A percentile compares a stretch with the other conserved stretches of the same genome.
Conservation (phyloP, 2,113 vertebrate species). For the Phoxinus phoxinus region DNA sequence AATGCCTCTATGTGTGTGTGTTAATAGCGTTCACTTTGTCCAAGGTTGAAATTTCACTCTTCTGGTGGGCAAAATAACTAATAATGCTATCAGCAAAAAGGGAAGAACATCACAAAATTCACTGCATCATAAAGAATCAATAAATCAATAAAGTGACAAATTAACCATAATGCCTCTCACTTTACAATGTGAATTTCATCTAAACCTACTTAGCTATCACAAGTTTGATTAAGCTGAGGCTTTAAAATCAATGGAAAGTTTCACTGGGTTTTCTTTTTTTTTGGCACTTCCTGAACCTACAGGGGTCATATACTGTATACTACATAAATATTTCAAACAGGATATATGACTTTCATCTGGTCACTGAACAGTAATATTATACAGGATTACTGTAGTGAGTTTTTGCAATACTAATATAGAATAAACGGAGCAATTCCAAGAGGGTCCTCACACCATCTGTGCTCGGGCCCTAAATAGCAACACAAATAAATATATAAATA, state of each 20-base stretch:
- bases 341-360: background rate
- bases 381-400: background rate
- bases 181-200: background rate
- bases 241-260: background rate
- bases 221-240: background rate
- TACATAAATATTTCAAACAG: background rate
- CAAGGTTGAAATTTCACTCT: background rate
- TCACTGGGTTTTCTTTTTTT: background rate
- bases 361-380: background rate
- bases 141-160: constrained; percentile 2
- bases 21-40: background rate
- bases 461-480: background rate
- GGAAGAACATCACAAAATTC: background rate
- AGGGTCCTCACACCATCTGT: no score
- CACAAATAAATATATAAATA: background rate
- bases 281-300: background rate
- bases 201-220: background rate
- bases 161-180: background rate
- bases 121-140: background rate
- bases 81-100: background rate
- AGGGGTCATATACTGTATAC: background rate
- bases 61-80: background rate
- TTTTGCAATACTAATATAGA: background rate
- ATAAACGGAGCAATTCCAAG: no score
- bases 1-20: constrained; percentile 24